Percentiles rank a stretch among this genome's conserved stretches.
Conservation (phyloP, 2,888 invertebrate species). For the Drosophila leonis region DNA sequence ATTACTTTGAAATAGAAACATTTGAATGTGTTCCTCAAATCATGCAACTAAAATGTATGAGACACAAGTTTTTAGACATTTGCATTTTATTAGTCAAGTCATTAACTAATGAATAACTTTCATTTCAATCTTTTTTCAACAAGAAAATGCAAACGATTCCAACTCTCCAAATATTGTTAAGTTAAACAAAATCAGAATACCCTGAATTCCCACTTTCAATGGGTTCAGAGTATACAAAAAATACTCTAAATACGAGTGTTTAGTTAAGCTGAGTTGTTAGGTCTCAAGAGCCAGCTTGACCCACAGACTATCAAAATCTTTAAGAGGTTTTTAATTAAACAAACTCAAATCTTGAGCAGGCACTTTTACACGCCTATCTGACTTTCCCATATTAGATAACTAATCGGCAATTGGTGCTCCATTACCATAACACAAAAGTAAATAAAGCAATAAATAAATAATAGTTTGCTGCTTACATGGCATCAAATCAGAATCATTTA, state of each 20-base stretch:
- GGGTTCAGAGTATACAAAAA: not conserved
- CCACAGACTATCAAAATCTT: not conserved
- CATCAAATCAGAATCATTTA: not conserved
- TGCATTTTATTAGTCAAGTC: too few relatives aligned
- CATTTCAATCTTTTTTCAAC: not conserved
- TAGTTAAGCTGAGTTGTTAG: conserved; percentile 1
- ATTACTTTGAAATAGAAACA: not conserved
- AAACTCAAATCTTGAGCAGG: not conserved
- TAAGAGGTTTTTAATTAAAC: not conserved
- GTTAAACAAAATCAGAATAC: not conserved
- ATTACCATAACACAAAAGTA: too few relatives aligned
- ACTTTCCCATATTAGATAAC: not conserved
- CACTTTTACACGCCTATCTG: conserved; percentile 7
- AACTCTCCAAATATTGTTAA: not conserved
- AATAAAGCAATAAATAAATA: not conserved
- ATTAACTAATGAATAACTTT: not conserved
- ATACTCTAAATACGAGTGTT: not conserved
- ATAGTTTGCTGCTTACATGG: not conserved
- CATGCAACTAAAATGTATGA: not conserved
- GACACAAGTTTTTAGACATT: too few relatives aligned
- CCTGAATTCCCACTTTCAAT: not conserved
- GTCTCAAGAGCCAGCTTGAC: not conserved
- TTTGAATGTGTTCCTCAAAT: not conserved
- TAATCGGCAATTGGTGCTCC: too few relatives aligned
- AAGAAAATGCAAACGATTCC: not conserved